phyloP scores from a whole-genome alignment of 2,797 vertebrate species.

The Phylloscopus collybita region DNA sequence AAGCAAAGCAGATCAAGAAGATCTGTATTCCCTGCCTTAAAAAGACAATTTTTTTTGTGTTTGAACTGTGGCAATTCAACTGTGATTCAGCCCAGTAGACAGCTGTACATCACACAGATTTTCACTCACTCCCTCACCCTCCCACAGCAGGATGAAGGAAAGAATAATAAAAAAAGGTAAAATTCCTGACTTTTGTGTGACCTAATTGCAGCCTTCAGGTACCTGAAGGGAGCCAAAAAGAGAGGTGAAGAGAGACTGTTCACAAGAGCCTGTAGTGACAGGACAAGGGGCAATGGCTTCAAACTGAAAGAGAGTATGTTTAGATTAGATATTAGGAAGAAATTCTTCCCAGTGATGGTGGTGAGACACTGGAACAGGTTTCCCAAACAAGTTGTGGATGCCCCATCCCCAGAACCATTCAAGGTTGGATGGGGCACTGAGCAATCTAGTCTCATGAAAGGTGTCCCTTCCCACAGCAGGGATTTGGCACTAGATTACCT shows the following conservation, averaged over 20 bases:
- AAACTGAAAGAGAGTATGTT: background rate
- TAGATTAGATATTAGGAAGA: background rate
- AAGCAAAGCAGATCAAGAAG: background rate
- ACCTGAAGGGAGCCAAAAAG: background rate
- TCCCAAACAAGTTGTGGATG: background rate
- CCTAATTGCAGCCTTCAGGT: background rate
- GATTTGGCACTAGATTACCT: background rate
- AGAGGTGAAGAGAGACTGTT: background rate
- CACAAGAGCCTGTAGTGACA: background rate
- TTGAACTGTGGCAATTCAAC: background rate
- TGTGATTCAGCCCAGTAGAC: background rate
- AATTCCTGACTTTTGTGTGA: background rate
- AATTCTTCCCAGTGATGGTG: background rate
- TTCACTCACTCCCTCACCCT: background rate
- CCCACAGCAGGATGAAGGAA: background rate
- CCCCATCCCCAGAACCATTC: background rate
- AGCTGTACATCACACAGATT: background rate
- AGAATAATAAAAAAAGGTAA: background rate
- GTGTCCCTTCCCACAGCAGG: background rate
- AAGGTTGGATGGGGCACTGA: background rate
- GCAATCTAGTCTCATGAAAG: background rate
- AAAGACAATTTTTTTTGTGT: background rate
- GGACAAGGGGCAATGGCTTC: background rate
- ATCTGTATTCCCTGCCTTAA: background rate
- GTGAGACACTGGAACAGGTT: background rate